Conservation (phyloP, 2,797 vertebrate genomes). For the Melopsittacus undulatus region DNA sequence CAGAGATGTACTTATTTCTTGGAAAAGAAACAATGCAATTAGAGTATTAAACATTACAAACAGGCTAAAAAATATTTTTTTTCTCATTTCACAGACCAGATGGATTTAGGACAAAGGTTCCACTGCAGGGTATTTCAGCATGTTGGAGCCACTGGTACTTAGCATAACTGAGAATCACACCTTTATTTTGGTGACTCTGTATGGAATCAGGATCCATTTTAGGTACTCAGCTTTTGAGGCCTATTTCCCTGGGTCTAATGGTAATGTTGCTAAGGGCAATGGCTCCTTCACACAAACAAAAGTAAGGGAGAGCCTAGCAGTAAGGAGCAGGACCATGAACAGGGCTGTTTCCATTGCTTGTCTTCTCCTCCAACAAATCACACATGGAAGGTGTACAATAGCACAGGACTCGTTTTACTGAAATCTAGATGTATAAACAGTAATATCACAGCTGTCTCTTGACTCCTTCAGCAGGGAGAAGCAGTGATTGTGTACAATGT, state of each 20-base stretch:
- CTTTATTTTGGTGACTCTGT: neutral
- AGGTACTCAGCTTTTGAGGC: neutral
- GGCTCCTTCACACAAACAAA: neutral
- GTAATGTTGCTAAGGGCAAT: neutral
- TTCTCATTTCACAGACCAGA: neutral
- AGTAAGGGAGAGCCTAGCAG: neutral
- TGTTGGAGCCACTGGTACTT: neutral
- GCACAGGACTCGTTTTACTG: neutral
- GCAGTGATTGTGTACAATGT: accelerated
- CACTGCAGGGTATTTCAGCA: neutral
- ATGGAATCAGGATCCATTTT: neutral
- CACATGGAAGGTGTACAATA: neutral
- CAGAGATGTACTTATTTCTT: too few species aligned
- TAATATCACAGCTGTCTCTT: neutral
- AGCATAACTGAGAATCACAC: neutral
- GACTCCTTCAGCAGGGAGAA: neutral
- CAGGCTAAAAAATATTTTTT: neutral
- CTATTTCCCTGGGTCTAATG: neutral
- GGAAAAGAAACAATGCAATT: neutral
- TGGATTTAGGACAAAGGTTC: neutral
- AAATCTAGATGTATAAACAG: neutral
- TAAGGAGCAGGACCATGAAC: neutral
- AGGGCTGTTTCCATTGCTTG: neutral
- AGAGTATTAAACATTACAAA: neutral
- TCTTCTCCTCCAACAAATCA: neutral